Evolutionary conservation across 2,888 invertebrate genomes (phyloP).

Genomic region (Limenitis arthemis): DNA sequence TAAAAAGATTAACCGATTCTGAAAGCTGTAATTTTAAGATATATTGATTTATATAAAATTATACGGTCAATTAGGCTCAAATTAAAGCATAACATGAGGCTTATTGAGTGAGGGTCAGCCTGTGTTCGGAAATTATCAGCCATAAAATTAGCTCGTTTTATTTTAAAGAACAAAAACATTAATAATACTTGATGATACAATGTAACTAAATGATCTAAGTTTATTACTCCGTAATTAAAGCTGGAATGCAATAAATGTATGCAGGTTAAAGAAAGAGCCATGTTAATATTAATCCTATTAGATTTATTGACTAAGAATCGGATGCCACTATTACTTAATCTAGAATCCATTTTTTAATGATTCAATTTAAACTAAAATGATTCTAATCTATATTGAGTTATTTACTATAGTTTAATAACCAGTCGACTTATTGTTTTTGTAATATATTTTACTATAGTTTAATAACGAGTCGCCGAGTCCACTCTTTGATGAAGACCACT

Average conservation of each 20-base stretch:
- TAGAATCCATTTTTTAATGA: too few species aligned
- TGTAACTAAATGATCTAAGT: constrained; percentile 15
- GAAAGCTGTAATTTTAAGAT: neutral
- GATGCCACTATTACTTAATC: neutral
- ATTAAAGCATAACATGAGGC: too few species aligned
- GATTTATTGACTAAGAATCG: constrained; percentile 3
- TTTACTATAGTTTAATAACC: too few species aligned
- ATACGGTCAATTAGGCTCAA: too few species aligned
- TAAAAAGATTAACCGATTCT: constrained; percentile 11
- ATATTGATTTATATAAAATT: too few species aligned
- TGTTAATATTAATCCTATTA: neutral
- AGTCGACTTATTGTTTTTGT: too few species aligned
- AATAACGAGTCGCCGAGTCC: too few species aligned
- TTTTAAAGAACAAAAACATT: constrained; percentile 43
- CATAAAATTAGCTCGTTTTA: constrained; percentile 63
- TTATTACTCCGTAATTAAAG: constrained; percentile 20
- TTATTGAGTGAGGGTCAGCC: too few species aligned
- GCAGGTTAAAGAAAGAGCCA: constrained; percentile 4
- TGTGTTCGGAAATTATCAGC: constrained; percentile 69
- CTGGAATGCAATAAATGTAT: constrained; percentile 10
- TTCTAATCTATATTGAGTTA: too few species aligned
- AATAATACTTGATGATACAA: constrained; percentile 26
- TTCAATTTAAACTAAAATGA: too few species aligned
- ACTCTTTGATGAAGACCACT: too few species aligned
- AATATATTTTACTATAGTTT: too few species aligned